Conservation (phyloP, 2,888 invertebrate species). For the Odontomyia ornata region DNA sequence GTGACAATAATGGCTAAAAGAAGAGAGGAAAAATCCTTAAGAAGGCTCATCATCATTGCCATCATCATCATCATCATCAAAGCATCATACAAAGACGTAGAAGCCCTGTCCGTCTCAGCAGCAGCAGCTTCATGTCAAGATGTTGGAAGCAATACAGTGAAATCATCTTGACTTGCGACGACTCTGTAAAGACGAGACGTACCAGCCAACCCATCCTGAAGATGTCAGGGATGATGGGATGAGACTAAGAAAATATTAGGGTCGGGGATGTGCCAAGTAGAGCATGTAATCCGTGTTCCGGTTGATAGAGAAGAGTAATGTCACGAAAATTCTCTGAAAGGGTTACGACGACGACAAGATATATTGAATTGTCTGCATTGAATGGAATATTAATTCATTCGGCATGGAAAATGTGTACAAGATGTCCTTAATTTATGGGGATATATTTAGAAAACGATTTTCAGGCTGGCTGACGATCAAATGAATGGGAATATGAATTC, state of each 20-base stretch:
- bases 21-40: not conserved
- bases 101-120: no score
- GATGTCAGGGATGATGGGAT: not conserved
- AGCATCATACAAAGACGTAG: no score
- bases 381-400: constrained; percentile 3
- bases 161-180: not conserved
- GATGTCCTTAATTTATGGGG: no score
- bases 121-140: no score
- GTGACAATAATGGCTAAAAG: not conserved
- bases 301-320: not conserved
- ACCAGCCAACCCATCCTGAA: no score
- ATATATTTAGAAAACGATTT: no score
- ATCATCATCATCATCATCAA: not conserved
- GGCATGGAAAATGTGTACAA: no score
- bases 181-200: not conserved
- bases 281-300: not conserved
- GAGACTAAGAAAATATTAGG: not conserved
- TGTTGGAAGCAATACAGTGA: not conserved
- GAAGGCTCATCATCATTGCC: constrained; percentile 11
- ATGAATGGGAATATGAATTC: no score
- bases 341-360: not conserved
- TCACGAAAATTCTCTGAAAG: not conserved
- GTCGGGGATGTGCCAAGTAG: constrained; percentile 10
- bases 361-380: constrained; percentile 4
- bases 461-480: no score